These are phyloP conservation scores for Potamilus streckersoni DNA, from an alignment of 1,140 invertebrate species.

Conservation along the genomic window DNA sequence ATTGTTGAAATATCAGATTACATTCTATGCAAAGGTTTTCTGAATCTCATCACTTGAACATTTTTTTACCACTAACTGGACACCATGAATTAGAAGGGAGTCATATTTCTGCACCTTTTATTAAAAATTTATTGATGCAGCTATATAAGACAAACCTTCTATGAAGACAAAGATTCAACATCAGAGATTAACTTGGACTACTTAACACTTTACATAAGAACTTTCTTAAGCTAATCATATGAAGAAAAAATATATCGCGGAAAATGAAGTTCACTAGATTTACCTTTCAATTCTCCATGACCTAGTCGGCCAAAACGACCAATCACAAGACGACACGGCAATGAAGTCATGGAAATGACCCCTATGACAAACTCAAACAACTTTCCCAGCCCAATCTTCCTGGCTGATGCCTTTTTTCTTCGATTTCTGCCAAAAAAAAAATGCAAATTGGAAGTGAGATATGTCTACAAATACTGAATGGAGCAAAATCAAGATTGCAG, in stretches of 20 bases:
- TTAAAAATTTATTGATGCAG: too few relatives aligned
- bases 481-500: not conserved
- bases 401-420: conserved; percentile 87
- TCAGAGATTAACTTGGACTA: too few relatives aligned
- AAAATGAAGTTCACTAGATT: conserved; percentile 22
- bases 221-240: too few relatives aligned
- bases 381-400: conserved; percentile 89
- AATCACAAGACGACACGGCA: conserved; percentile 96
- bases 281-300: conserved; percentile 94
- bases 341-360: conserved; percentile 89
- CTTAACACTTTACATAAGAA: too few relatives aligned
- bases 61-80: too few relatives aligned
- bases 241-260: conserved; percentile 19
- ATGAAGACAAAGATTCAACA: too few relatives aligned
- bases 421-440: conserved; percentile 71
- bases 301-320: conserved; percentile 96
- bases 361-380: conserved; percentile 97
- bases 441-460: conserved; percentile 6
- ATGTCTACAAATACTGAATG: not conserved
- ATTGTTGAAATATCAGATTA: too few relatives aligned
- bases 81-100: too few relatives aligned
- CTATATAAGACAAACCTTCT: too few relatives aligned
- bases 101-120: too few relatives aligned
- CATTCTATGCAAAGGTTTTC: too few relatives aligned
- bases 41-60: too few relatives aligned